These are phyloP conservation scores for Eupsittula cactorum DNA, from an alignment of 2,113 vertebrate species.

Conservation along the genomic window DNA sequence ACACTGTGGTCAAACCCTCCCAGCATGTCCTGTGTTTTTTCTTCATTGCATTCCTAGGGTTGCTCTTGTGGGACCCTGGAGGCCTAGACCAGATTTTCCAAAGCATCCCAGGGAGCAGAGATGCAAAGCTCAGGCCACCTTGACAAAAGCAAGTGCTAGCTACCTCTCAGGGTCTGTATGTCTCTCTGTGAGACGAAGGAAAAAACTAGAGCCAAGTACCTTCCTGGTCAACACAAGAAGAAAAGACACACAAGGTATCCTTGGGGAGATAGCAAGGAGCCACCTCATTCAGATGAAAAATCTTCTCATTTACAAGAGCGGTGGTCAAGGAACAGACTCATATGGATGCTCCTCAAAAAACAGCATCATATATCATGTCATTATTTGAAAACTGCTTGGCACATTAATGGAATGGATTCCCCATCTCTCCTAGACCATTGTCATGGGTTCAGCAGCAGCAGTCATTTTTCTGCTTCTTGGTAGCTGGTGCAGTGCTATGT, in stretches of 20 bases:
- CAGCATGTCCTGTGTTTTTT: not conserved
- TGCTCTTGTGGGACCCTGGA: not conserved
- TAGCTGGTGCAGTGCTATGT: too few relatives aligned
- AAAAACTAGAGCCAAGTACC: not conserved
- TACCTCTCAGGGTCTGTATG: not conserved
- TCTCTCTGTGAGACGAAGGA: not conserved
- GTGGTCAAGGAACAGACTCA: too few relatives aligned
- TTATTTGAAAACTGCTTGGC: too few relatives aligned
- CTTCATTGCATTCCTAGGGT: not conserved
- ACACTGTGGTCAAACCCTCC: not conserved
- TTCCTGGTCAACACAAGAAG: not conserved
- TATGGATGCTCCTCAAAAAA: too few relatives aligned
- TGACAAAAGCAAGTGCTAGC: not conserved
- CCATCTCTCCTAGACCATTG: too few relatives aligned
- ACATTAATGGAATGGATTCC: too few relatives aligned
- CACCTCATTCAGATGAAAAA: not conserved
- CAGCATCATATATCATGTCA: too few relatives aligned
- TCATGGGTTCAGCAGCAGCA: too few relatives aligned
- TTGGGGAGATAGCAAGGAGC: not conserved
- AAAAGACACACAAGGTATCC: not conserved
- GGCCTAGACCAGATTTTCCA: not conserved
- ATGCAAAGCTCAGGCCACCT: not conserved
- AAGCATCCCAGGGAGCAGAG: not conserved
- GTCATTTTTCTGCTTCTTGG: too few relatives aligned
- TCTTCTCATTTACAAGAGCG: not conserved